Conservation (phyloP, 2,888 invertebrate species). For the Bruchidius siliquastri region DNA sequence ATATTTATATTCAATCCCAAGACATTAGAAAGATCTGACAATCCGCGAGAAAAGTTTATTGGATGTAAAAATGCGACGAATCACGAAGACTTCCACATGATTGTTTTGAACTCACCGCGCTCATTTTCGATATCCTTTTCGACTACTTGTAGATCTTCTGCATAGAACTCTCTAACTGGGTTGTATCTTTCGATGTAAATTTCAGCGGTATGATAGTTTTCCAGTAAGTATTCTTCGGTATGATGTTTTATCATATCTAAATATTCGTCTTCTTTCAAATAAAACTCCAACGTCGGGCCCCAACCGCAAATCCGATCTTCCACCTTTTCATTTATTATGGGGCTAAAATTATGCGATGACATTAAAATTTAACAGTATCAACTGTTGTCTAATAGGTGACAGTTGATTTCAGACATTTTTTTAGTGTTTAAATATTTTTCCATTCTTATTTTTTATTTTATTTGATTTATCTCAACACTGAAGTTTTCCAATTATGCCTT, state of each 20-base stretch:
- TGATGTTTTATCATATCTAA: slow-evolving; percentile 53
- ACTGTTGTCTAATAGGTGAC: no score
- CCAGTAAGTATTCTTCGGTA: slow-evolving; percentile 55
- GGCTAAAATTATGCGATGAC: slow-evolving; percentile 57
- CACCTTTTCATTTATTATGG: slow-evolving; percentile 76
- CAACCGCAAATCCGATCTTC: slow-evolving; percentile 72
- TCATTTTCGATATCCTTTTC: slow-evolving; percentile 59
- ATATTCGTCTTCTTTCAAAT: slow-evolving; percentile 63
- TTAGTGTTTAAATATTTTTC: no score
- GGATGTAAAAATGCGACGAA: no score
- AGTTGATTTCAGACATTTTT: no score
- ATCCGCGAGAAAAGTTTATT: no score
- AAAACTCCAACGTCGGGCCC: slow-evolving; percentile 66
- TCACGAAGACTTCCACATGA: no score
- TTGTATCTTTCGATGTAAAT: slow-evolving; percentile 64
- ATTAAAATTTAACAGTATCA: no score
- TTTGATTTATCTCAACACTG: no score
- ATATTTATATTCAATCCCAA: no score
- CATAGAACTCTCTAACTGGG: slow-evolving; percentile 61
- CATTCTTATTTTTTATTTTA: no score
- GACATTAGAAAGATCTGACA: no score
- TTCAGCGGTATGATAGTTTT: slow-evolving; percentile 60
- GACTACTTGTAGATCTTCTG: slow-evolving; percentile 64
- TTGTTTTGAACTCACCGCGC: slow-evolving; percentile 48
- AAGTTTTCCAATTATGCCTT: no score